Conservation (phyloP, 2,888 invertebrate species). For the Oconnorella tubifera region DNA sequence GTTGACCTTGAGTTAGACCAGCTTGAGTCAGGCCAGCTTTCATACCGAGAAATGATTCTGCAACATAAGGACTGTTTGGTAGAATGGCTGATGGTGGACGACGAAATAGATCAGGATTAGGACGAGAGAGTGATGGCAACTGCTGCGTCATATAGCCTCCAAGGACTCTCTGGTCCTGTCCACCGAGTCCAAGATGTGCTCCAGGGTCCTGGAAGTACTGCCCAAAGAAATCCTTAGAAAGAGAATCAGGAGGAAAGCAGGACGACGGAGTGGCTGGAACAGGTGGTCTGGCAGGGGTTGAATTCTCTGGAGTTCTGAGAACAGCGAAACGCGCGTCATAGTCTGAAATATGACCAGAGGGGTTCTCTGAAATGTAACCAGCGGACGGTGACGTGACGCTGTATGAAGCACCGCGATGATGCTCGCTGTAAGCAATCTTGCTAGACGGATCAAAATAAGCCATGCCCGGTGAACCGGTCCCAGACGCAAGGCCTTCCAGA, state of each 20-base stretch:
- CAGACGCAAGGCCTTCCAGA: constrained; percentile 17
- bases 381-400: not conserved
- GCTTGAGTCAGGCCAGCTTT: constrained; percentile 15
- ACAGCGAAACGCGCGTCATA: not conserved
- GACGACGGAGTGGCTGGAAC: not conserved
- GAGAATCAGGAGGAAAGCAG: not conserved
- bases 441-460: constrained; percentile 8
- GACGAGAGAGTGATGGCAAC: constrained; percentile 1
- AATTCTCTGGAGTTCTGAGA: not conserved
- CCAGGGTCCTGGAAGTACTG: constrained; percentile 43
- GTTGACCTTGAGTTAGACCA: constrained; percentile 5
- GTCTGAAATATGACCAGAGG: not conserved
- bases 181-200: constrained; percentile 4
- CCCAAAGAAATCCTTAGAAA: constrained; percentile 43
- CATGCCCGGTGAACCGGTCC: not conserved
- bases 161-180: constrained; percentile 11
- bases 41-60: constrained; percentile 22
- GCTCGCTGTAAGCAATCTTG: not conserved
- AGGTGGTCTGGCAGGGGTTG: not conserved
- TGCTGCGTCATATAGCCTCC: constrained; percentile 4
- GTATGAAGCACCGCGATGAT: not conserved
- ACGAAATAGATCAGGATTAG: constrained; percentile 25
- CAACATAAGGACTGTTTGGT: constrained; percentile 16
- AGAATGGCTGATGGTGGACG: constrained; percentile 22
- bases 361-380: not conserved